These are phyloP conservation scores for Eciton burchellii DNA, from an alignment of 1,140 invertebrate species.

Conservation along the genomic window DNA sequence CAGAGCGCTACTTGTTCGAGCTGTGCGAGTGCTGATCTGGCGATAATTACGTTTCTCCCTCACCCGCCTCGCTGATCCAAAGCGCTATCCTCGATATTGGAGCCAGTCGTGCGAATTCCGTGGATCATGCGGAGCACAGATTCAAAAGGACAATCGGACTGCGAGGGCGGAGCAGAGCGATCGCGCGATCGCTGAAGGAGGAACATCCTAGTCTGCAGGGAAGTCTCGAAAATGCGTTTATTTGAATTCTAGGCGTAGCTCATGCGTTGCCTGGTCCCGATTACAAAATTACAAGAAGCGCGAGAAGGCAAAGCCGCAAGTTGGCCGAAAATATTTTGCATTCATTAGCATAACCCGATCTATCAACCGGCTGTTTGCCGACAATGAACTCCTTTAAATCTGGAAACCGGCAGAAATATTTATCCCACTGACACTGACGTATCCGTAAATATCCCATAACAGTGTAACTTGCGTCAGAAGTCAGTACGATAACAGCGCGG, in stretches of 20 bases:
- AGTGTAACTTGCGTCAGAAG: slow-evolving; percentile 22
- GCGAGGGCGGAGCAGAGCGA: background rate
- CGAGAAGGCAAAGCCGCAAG: background rate
- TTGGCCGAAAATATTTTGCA: slow-evolving; percentile 10
- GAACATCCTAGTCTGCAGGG: background rate
- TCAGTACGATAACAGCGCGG: background rate
- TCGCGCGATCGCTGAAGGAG: background rate
- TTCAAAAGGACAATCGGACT: background rate
- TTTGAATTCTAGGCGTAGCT: background rate
- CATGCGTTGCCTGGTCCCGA: too few species aligned
- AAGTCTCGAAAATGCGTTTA: background rate
- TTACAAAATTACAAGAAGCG: slow-evolving; percentile 17
- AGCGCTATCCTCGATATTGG: background rate
- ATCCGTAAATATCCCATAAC: slow-evolving; percentile 3
- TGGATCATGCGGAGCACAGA: background rate
- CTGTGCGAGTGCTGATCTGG: slow-evolving; percentile 25
- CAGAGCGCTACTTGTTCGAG: slow-evolving; percentile 26
- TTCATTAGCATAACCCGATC: slow-evolving; percentile 45
- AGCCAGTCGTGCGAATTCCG: slow-evolving; percentile 1
- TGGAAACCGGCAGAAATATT: slow-evolving; percentile 17
- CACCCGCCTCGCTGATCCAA: slow-evolving; percentile 20
- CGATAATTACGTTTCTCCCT: slow-evolving; percentile 47
- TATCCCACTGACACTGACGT: slow-evolving; percentile 18
- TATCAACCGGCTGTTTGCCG: background rate
- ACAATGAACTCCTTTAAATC: slow-evolving; percentile 31